These are phyloP conservation scores for Eupeodes latifasciatus DNA, from an alignment of 2,888 invertebrate genomes.

Conservation along the genomic window DNA sequence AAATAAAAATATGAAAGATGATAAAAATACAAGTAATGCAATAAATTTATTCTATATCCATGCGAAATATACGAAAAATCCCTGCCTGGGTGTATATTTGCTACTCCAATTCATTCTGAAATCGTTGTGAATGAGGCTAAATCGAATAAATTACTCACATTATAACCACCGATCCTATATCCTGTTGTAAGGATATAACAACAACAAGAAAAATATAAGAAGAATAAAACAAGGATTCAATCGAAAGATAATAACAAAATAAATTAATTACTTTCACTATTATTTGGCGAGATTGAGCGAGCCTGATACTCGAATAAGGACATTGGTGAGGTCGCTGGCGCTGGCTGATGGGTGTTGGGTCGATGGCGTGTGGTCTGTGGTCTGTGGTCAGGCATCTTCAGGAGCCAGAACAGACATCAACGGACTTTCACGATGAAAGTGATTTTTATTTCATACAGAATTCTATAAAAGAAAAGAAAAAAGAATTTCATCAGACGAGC, in stretches of 20 bases:
- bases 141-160: conserved; percentile 60
- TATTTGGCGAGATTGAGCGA: not conserved
- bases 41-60: not conserved
- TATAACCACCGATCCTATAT: conserved; percentile 32
- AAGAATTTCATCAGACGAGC: conserved; percentile 23
- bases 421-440: not conserved
- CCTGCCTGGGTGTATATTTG: not conserved
- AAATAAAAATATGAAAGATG: not conserved
- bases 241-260: conserved; percentile 43
- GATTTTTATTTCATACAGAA: conserved; percentile 23
- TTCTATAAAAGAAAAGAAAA: not conserved
- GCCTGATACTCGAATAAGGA: not conserved
- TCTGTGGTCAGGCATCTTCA: not conserved
- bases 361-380: not conserved
- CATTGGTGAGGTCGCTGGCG: not conserved
- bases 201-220: not conserved
- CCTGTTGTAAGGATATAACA: conserved; percentile 4
- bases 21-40: not conserved
- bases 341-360: no score
- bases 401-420: not conserved
- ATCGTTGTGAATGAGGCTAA: conserved; percentile 27
- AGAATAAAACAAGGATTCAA: conserved; percentile 7
- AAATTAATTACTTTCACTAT: conserved; percentile 56
- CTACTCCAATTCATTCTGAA: conserved; percentile 5
- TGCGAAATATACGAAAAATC: not conserved